Percentiles rank a stretch among this genome's conserved stretches.
Conservation (phyloP, 2,113 vertebrate species). For the Gadus macrocephalus region DNA sequence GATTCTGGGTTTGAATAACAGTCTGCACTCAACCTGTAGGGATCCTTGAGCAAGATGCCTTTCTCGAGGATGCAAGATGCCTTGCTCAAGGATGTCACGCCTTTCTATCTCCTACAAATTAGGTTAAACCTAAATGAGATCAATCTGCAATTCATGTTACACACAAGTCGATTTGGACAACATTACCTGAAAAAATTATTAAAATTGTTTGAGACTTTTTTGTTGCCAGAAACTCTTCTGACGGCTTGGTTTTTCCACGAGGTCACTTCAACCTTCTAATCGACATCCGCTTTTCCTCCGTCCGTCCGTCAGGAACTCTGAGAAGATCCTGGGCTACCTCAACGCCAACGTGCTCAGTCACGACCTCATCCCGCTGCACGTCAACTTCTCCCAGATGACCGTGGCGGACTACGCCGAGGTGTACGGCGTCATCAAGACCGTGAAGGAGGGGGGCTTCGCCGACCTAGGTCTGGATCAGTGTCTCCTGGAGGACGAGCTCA, state of each 20-base stretch:
- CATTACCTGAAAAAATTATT: no score
- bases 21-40: no score
- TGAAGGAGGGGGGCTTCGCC: constrained; percentile 83
- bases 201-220: no score
- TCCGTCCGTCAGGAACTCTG: constrained; percentile 78
- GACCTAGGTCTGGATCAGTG: constrained; percentile 87
- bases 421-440: constrained; percentile 90
- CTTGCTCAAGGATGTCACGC: no score
- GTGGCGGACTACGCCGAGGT: constrained; percentile 89
- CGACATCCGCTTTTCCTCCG: background rate
- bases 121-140: no score
- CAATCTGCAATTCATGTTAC: no score
- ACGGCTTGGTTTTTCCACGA: background rate
- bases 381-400: constrained; percentile 92
- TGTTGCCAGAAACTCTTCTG: background rate
- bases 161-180: no score
- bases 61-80: no score
- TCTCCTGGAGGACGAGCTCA: constrained; percentile 88
- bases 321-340: constrained; percentile 92
- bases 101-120: no score
- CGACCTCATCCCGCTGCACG: constrained; percentile 90
- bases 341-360: constrained; percentile 85
- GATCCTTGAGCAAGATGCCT: no score
- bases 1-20: no score
- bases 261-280: background rate